Percentiles rank a stretch among this genome's conserved stretches.
These are phyloP conservation scores for Drosophila tani DNA, from an alignment of 1,140 invertebrate species.

Conservation along the genomic window DNA sequence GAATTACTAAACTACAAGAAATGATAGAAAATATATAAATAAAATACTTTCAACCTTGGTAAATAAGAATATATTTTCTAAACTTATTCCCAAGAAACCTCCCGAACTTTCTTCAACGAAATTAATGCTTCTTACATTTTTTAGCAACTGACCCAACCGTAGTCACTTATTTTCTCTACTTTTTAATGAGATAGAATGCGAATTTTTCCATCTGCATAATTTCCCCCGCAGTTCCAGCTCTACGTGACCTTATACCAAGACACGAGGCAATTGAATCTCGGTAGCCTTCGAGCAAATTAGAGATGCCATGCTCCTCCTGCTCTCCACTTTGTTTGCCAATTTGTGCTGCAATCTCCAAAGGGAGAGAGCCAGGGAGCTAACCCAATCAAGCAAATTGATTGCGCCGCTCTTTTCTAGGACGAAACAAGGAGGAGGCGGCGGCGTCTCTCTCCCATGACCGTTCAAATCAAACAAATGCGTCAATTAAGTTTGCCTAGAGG, in stretches of 20 bases:
- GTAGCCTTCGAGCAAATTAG: conserved; percentile 37
- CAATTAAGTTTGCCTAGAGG: conserved; percentile 73
- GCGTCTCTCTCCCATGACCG: conserved; percentile 44
- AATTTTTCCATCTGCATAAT: conserved; percentile 33
- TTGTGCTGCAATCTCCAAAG: conserved; percentile 50
- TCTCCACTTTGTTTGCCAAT: conserved; percentile 61
- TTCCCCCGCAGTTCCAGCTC: conserved; percentile 13
- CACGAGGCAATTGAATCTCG: conserved; percentile 30
- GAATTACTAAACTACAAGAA: no score
- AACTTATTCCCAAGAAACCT: neutral
- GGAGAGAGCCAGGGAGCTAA: conserved; percentile 34
- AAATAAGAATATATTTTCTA: neutral
- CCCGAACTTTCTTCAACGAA: neutral
- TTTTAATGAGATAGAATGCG: conserved; percentile 9
- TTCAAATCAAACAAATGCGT: conserved; percentile 70
- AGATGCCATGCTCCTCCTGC: conserved; percentile 38
- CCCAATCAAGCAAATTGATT: conserved; percentile 75
- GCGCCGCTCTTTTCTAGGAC: conserved; percentile 49
- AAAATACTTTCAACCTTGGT: neutral
- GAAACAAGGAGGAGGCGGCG: conserved; percentile 6
- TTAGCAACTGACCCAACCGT: neutral
- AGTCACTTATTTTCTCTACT: neutral
- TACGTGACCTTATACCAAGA: conserved; percentile 34
- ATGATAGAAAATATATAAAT: neutral
- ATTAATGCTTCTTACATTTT: neutral